phyloP scores from a whole-genome alignment of 2,113 vertebrate genomes.

The Lophura nycthemera region DNA sequence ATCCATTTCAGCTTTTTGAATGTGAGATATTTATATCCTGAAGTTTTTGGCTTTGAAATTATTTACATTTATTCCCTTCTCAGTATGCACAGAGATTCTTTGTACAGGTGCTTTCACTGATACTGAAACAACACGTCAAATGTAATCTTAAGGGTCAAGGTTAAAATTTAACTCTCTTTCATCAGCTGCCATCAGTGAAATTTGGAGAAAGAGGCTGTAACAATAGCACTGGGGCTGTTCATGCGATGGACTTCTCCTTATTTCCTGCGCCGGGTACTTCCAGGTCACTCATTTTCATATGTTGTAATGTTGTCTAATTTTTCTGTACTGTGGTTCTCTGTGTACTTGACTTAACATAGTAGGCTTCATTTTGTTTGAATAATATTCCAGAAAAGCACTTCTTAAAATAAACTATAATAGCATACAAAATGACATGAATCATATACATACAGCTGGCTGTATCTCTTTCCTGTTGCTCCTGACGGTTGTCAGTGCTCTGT shows the following conservation, averaged over 20 bases:
- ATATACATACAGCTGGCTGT: neutral
- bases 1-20: conserved; percentile 53
- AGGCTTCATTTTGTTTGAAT: neutral
- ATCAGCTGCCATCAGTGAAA: neutral
- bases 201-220: neutral
- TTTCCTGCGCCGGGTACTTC: neutral
- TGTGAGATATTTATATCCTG: conserved; percentile 45
- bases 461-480: neutral
- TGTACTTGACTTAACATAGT: neutral
- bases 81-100: neutral
- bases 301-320: neutral
- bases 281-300: neutral
- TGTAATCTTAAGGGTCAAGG: neutral
- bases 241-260: neutral
- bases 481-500: neutral
- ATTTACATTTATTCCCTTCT: conserved; percentile 38
- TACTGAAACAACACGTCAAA: conserved; percentile 41
- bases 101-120: conserved; percentile 22
- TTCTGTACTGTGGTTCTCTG: neutral
- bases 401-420: neutral
- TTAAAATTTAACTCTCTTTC: conserved; percentile 17
- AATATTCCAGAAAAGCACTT: neutral
- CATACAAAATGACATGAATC: neutral
- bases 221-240: neutral
- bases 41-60: conserved; percentile 54